phyloP scores from a whole-genome alignment of 2,888 invertebrate species.

The Epiblema foenella region DNA sequence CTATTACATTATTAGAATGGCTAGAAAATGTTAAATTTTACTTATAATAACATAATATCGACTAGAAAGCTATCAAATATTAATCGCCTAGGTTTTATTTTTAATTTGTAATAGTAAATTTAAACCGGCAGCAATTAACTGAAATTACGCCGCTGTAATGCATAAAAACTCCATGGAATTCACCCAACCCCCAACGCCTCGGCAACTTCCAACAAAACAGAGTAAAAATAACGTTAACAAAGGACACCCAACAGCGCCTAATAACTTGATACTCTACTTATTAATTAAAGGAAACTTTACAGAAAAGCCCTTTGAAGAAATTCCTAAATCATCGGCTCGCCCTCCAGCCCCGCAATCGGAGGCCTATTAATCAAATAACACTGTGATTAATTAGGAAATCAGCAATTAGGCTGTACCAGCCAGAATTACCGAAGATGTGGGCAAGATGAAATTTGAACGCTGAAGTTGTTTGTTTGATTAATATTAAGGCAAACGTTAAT shows the following conservation, averaged over 20 bases:
- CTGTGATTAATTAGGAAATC: conserved; percentile 83
- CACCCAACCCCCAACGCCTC: conserved; percentile 29
- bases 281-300: conserved; percentile 70
- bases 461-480: conserved; percentile 30
- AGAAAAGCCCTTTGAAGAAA: conserved; percentile 58
- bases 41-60: no score
- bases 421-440: conserved; percentile 59
- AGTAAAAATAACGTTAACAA: conserved; percentile 52
- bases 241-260: conserved; percentile 48
- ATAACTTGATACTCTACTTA: conserved; percentile 62
- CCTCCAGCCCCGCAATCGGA: conserved; percentile 54
- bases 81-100: no score
- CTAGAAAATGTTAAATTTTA: no score
- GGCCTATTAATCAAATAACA: conserved; percentile 81
- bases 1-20: no score
- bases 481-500: conserved; percentile 21
- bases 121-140: conserved; percentile 39
- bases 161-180: conserved; percentile 40
- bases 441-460: conserved; percentile 29
- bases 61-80: no score
- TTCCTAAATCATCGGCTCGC: conserved; percentile 68
- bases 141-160: conserved; percentile 33
- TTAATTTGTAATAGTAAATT: no score
- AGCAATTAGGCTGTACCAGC: conserved; percentile 75
- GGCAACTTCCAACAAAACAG: conserved; percentile 34